These are phyloP conservation scores for Isoperla grammatica DNA, from an alignment of 2,888 invertebrate species.

Conservation along the genomic window DNA sequence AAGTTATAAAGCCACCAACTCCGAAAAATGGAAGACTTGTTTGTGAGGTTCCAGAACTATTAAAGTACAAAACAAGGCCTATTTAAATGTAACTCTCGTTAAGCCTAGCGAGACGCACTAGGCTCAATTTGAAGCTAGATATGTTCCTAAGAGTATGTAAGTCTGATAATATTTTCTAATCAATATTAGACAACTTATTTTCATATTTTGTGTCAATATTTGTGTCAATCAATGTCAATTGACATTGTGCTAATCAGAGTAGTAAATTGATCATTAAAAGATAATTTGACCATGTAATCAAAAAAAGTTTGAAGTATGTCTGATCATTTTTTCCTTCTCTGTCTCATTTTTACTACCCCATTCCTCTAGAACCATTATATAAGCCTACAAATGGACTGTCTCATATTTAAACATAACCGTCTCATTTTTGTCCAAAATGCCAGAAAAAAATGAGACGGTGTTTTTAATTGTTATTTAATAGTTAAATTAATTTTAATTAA, in stretches of 20 bases:
- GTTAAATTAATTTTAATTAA: too few relatives aligned
- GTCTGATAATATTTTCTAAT: too few relatives aligned
- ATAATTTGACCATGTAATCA: too few relatives aligned
- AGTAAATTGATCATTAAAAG: too few relatives aligned
- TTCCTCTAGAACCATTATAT: background rate
- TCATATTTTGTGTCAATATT: too few relatives aligned
- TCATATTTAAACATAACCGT: conserved; percentile 3
- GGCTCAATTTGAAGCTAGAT: too few relatives aligned
- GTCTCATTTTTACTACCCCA: background rate
- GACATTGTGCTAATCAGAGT: too few relatives aligned
- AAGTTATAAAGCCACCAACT: background rate
- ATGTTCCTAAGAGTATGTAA: too few relatives aligned
- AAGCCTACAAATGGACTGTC: background rate
- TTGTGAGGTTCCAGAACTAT: background rate
- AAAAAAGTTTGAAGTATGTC: background rate
- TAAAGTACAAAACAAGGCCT: background rate
- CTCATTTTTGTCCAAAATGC: conserved; percentile 2
- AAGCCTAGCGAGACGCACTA: too few relatives aligned
- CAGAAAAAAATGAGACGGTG: background rate
- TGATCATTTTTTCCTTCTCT: background rate
- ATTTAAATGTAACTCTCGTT: too few relatives aligned
- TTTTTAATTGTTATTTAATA: background rate
- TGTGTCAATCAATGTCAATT: too few relatives aligned
- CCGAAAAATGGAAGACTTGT: conserved; percentile 4
- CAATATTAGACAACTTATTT: too few relatives aligned